These are phyloP conservation scores for Monochamus alternatus DNA, from an alignment of 2,888 invertebrate genomes.

Conservation along the genomic window DNA sequence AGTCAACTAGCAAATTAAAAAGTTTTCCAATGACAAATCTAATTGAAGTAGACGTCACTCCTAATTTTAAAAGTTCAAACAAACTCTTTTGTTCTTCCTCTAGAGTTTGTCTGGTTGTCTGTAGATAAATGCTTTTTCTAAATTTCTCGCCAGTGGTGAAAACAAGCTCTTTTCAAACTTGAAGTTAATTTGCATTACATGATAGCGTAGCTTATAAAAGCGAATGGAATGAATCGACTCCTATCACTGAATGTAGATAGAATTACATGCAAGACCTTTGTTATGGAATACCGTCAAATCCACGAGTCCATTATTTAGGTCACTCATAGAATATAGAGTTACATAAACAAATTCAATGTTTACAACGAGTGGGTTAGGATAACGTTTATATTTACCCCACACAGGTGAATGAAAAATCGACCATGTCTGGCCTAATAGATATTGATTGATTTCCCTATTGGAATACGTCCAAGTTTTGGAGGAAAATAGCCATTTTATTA, in stretches of 20 bases:
- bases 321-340: too few relatives aligned
- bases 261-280: too few relatives aligned
- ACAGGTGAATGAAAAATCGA: conserved; percentile 9
- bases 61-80: conserved; percentile 17
- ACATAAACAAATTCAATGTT: conserved; percentile 1
- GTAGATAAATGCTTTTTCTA: conserved; percentile 19
- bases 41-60: conserved; percentile 17
- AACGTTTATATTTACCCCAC: conserved; percentile 9
- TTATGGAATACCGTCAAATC: background rate
- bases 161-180: too few relatives aligned
- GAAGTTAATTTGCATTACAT: background rate
- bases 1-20: conserved; percentile 6
- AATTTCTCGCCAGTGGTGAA: background rate
- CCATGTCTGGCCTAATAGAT: background rate
- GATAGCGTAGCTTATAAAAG: too few relatives aligned
- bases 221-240: too few relatives aligned
- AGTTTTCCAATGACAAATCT: conserved; percentile 10
- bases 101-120: background rate
- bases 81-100: conserved; percentile 7
- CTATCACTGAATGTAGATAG: too few relatives aligned
- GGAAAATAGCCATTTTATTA: conserved; percentile 5
- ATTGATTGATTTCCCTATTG: conserved; percentile 7
- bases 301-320: too few relatives aligned
- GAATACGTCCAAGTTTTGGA: conserved; percentile 12
- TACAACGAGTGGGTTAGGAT: conserved; percentile 11